A percentile compares a stretch with the other conserved stretches of the same genome.
phyloP scores from a whole-genome alignment of 2,113 vertebrate genomes.

The Xenopus borealis region DNA sequence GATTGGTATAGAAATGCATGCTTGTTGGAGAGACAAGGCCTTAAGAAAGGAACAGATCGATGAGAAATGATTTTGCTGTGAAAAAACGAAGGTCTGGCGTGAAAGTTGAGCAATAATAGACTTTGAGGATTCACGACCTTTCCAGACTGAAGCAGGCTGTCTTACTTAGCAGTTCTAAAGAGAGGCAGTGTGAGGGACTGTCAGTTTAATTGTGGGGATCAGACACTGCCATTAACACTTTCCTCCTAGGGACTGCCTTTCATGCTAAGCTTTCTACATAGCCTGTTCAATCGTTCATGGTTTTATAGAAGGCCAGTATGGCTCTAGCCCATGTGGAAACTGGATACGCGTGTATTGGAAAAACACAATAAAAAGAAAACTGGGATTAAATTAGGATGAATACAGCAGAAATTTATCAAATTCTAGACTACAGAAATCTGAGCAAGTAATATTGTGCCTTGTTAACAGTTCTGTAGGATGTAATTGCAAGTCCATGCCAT shows the following conservation, averaged over 20 bases:
- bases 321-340: too few relatives aligned
- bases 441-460: too few relatives aligned
- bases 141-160: slow-evolving; percentile 50
- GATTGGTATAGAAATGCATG: slow-evolving; percentile 61
- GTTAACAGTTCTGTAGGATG: too few relatives aligned
- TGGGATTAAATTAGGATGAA: too few relatives aligned
- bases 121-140: slow-evolving; percentile 49
- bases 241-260: background rate
- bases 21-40: slow-evolving; percentile 67
- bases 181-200: slow-evolving; percentile 7
- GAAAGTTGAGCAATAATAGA: slow-evolving; percentile 66
- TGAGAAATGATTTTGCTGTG: slow-evolving; percentile 69
- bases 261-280: background rate
- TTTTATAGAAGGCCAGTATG: background rate
- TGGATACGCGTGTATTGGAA: too few relatives aligned
- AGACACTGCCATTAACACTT: slow-evolving; percentile 35
- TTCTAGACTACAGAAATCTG: too few relatives aligned
- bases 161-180: background rate
- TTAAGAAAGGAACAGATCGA: slow-evolving; percentile 75
- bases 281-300: background rate
- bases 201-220: slow-evolving; percentile 38
- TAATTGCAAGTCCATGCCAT: too few relatives aligned
- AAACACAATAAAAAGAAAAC: too few relatives aligned
- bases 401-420: too few relatives aligned
- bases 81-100: slow-evolving; percentile 59